A percentile compares a stretch with the other conserved stretches of the same genome.
Conservation (phyloP, 2,888 invertebrate species). For the Lasioglossum leucozonium region DNA sequence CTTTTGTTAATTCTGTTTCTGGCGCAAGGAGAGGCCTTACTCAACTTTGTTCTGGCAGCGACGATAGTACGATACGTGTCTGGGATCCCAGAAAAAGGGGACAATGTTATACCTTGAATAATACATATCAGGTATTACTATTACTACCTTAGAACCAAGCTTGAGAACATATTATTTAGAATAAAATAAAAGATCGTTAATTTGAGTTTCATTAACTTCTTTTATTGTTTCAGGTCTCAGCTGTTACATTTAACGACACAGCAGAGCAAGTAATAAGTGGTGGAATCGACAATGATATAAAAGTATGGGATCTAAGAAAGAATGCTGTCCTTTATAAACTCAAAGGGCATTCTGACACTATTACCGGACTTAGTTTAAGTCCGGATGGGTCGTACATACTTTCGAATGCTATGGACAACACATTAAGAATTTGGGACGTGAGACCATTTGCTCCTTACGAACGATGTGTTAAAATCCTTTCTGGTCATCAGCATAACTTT, state of each 20-base stretch:
- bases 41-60: slow-evolving; percentile 96
- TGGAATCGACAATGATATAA: slow-evolving; percentile 98
- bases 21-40: slow-evolving; percentile 95
- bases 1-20: slow-evolving; percentile 90
- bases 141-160: neutral
- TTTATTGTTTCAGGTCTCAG: slow-evolving; percentile 87
- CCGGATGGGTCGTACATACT: slow-evolving; percentile 95
- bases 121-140: slow-evolving; percentile 87
- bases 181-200: neutral
- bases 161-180: neutral
- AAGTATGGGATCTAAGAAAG: slow-evolving; percentile 98
- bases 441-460: slow-evolving; percentile 97
- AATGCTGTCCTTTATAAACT: slow-evolving; percentile 93
- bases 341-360: slow-evolving; percentile 97
- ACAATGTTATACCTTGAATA: slow-evolving; percentile 90
- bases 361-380: slow-evolving; percentile 95
- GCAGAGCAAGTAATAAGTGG: slow-evolving; percentile 97
- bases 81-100: slow-evolving; percentile 97
- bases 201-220: neutral
- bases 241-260: slow-evolving; percentile 97
- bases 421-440: slow-evolving; percentile 98
- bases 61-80: slow-evolving; percentile 96
- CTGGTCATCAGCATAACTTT: slow-evolving; percentile 98
- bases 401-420: slow-evolving; percentile 98
- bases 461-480: slow-evolving; percentile 95